phyloP scores from a whole-genome alignment of 2,888 invertebrate genomes.

The Epirrita christyi region DNA sequence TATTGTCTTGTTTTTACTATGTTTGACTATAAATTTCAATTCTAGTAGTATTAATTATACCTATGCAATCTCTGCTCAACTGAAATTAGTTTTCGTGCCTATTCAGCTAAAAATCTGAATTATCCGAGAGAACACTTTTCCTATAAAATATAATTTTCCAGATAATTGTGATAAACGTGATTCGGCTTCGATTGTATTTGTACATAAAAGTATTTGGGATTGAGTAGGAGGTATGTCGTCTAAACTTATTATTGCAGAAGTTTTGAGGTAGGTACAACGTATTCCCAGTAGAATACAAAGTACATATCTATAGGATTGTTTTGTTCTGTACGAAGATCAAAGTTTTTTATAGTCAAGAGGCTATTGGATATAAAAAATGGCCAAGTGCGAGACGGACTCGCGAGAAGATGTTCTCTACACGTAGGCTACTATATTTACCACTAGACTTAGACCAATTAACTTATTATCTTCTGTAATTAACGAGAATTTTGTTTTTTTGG shows the following conservation, averaged over 20 bases:
- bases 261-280: conserved; percentile 23
- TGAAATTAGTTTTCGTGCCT: background rate
- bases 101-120: background rate
- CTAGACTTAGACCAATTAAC: too few relatives aligned
- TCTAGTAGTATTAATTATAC: too few relatives aligned
- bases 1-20: too few relatives aligned
- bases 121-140: background rate
- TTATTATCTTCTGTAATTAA: too few relatives aligned
- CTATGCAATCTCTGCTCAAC: too few relatives aligned
- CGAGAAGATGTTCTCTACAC: too few relatives aligned
- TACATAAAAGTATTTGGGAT: conserved; percentile 1
- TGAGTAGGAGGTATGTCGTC: conserved; percentile 21
- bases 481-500: too few relatives aligned
- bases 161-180: background rate
- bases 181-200: background rate
- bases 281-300: conserved; percentile 1
- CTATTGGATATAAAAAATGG: too few relatives aligned
- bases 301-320: background rate
- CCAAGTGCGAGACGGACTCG: too few relatives aligned
- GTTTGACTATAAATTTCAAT: too few relatives aligned
- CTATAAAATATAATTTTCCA: background rate
- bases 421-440: too few relatives aligned
- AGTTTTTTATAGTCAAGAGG: conserved; percentile 13
- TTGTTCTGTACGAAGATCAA: conserved; percentile 1
- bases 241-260: conserved; percentile 42